phyloP scores from a whole-genome alignment of 2,113 vertebrate genomes.

The Uria aalge region DNA sequence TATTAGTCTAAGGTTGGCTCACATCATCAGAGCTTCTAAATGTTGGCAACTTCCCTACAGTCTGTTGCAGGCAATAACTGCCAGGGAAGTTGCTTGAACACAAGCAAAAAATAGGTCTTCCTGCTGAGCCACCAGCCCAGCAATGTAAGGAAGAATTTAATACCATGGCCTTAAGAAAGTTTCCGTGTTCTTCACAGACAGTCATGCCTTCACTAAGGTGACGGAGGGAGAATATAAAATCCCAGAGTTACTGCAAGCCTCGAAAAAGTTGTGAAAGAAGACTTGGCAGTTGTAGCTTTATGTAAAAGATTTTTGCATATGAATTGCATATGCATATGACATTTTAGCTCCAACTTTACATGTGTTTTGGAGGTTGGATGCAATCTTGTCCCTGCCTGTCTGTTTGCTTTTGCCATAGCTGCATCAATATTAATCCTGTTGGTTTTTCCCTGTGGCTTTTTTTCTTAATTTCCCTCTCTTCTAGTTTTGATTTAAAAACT shows the following conservation, averaged over 20 bases:
- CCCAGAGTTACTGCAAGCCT: constrained; percentile 47
- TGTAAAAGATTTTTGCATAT: constrained; percentile 76
- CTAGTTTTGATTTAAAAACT: constrained; percentile 9
- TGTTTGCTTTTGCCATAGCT: constrained; percentile 66
- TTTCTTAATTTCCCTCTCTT: constrained; percentile 21
- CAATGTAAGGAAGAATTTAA: constrained; percentile 54
- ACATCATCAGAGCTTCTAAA: constrained; percentile 78
- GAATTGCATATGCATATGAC: constrained; percentile 78
- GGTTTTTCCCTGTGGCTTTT: constrained; percentile 46
- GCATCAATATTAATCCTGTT: constrained; percentile 71
- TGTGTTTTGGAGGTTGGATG: constrained; percentile 76
- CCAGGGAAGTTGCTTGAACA: constrained; percentile 79
- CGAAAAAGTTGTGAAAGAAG: constrained; percentile 60
- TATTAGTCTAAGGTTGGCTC: constrained; percentile 85
- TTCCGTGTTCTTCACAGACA: constrained; percentile 66
- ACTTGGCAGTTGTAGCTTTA: constrained; percentile 72
- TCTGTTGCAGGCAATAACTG: constrained; percentile 80
- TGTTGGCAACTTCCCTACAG: constrained; percentile 79
- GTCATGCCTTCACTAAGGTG: constrained; percentile 67
- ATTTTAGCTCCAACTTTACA: constrained; percentile 78
- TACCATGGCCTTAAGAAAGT: constrained; percentile 73
- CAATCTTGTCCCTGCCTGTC: constrained; percentile 71
- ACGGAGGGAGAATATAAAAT: constrained; percentile 66
- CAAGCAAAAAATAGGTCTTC: constrained; percentile 80
- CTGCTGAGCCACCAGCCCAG: constrained; percentile 74